Evolutionary conservation across 2,113 vertebrate genomes (phyloP).

Genomic region (Misgurnus mizolepis): DNA sequence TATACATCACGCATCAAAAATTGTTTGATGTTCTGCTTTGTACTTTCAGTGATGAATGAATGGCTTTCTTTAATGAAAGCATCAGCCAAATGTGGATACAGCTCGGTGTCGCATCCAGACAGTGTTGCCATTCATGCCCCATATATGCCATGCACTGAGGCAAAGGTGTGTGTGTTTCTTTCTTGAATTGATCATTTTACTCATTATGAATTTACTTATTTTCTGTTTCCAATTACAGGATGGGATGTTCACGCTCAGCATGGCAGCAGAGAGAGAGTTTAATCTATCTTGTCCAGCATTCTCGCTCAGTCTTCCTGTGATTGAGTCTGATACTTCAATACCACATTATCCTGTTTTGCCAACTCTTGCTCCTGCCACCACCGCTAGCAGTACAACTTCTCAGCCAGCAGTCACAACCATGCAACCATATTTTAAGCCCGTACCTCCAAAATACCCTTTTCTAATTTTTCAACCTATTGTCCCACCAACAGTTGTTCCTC

Average conservation of each 20-base stretch:
- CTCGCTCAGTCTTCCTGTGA: background rate
- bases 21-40: background rate
- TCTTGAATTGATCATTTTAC: background rate
- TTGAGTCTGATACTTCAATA: background rate
- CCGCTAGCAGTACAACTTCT: background rate
- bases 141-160: constrained; percentile 65
- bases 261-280: constrained; percentile 55
- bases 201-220: background rate
- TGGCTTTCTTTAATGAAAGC: constrained; percentile 65
- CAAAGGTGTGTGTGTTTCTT: constrained; percentile 52
- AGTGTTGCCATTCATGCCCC: constrained; percentile 62
- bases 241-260: constrained; percentile 66
- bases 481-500: background rate
- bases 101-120: constrained; percentile 61
- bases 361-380: background rate
- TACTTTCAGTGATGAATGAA: constrained; percentile 59
- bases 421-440: background rate
- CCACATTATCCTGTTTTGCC: background rate
- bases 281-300: constrained; percentile 14
- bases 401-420: background rate
- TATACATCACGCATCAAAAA: background rate
- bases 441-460: background rate
- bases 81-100: constrained; percentile 65
- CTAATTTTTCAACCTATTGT: background rate
- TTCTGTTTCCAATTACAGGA: constrained; percentile 54